A percentile compares a stretch with the other conserved stretches of the same genome.
phyloP scores from a whole-genome alignment of 2,888 invertebrate genomes.

The Argynnis bischoffii region DNA sequence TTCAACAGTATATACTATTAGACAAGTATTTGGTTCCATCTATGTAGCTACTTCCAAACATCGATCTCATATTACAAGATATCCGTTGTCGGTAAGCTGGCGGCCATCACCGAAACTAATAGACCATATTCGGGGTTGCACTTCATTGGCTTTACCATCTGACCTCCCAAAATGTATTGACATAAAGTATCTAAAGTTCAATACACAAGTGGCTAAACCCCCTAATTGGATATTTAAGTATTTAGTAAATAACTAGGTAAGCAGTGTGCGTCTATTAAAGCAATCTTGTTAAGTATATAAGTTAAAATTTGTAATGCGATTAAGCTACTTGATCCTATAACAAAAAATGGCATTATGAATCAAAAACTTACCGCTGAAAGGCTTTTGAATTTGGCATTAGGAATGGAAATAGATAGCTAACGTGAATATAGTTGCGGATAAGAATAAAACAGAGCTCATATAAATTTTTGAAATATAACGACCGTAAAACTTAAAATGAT shows the following conservation, averaged over 20 bases:
- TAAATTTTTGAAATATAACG: no score
- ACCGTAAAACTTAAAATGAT: no score
- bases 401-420: no score
- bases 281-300: conserved; percentile 35
- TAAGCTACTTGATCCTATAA: conserved; percentile 17
- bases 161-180: conserved; percentile 72
- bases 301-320: conserved; percentile 32
- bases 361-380: no score
- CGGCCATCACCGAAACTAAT: conserved; percentile 70
- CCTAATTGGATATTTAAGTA: conserved; percentile 68
- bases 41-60: conserved; percentile 54
- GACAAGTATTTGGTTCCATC: conserved; percentile 19
- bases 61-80: conserved; percentile 69
- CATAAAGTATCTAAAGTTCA: conserved; percentile 72
- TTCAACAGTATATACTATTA: conserved; percentile 10
- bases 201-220: conserved; percentile 70
- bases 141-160: conserved; percentile 75
- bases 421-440: no score
- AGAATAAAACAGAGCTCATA: no score
- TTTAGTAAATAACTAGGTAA: conserved; percentile 50
- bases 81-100: conserved; percentile 68
- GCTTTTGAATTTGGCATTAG: no score
- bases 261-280: conserved; percentile 24
- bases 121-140: conserved; percentile 76
- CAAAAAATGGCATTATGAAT: no score